Conservation (phyloP, 2,113 vertebrate species). For the Bufo gargarizans region DNA sequence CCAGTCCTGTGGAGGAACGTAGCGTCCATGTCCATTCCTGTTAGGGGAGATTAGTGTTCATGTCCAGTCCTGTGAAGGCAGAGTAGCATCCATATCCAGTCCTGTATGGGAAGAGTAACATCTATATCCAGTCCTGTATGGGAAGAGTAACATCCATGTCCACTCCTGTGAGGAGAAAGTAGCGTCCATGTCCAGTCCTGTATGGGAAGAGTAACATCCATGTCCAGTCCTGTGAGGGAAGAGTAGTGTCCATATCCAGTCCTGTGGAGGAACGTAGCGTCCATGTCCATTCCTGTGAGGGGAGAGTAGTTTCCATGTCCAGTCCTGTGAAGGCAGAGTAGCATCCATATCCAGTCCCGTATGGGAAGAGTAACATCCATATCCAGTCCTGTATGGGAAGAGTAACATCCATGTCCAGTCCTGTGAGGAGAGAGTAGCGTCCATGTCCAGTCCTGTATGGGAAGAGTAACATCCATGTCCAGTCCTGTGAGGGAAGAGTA, state of each 20-base stretch:
- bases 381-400: not conserved
- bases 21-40: not conserved
- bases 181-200: not conserved
- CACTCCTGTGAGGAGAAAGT: not conserved
- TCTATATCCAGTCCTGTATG: not conserved
- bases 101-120: not conserved
- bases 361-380: not conserved
- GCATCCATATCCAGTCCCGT: not conserved
- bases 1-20: not conserved
- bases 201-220: not conserved
- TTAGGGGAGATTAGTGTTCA: not conserved
- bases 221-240: not conserved
- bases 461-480: not conserved
- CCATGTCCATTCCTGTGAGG: not conserved
- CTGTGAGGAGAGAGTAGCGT: not conserved
- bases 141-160: not conserved
- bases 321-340: not conserved
- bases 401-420: not conserved
- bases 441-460: not conserved
- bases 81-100: not conserved
- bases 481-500: not conserved
- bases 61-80: not conserved
- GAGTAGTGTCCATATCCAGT: not conserved
- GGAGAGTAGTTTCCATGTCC: not conserved
- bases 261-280: not conserved